Base-by-base conservation (phyloP, 2,113 vertebrate genomes). In the mouse (Mus musculus) region DNA sequence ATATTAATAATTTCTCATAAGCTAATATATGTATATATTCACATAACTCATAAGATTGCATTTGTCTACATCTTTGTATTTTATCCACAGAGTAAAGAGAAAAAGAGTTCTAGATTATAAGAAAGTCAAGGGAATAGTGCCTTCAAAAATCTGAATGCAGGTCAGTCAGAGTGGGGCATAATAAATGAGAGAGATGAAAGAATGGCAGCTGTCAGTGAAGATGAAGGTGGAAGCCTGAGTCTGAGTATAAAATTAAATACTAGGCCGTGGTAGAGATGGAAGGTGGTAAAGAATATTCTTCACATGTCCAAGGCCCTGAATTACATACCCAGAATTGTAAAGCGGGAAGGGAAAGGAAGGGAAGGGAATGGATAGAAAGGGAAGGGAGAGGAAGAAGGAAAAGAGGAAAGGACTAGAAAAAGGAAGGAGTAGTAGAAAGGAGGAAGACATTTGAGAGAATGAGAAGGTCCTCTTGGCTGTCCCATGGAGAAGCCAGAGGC, bases 351-450 rank as follows among this genome's bases (percentile, higher is more conserved):
- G 7, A n/a, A 33, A 22, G 17, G 14, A 26, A 39, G 4, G 33
- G 14, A 33, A 33, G 17, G 3, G 8, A 11, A 56, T 26, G 6
- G 61, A 61, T 4, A 5, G 39, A 26, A 52, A 24, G 6, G 20
- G 8, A 42, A 42, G 39, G 39, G 10, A 24, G 4, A 12, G 39
- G 39, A 26, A 26, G 36, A 26, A 12, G 6, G 13, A 52, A 13
- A 10, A 11, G 17, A 36, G 5, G 28, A 17, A 3, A 54, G 30
- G 2, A 30, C 6, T 52, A 59, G 78, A 16, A 33, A 9, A 61
- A 39, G 7, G 14, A 13, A 12, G 7, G 52, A 10, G 0, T 4
- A 5, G 5, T 2, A 30, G 26, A 4, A 39, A 61, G 22, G 30
- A 56, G 16, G 5, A 16, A 63, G 56, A 36, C 4, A 16, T 42